Conservation (phyloP, 2,888 invertebrate species). For the Apoda limacodes region DNA sequence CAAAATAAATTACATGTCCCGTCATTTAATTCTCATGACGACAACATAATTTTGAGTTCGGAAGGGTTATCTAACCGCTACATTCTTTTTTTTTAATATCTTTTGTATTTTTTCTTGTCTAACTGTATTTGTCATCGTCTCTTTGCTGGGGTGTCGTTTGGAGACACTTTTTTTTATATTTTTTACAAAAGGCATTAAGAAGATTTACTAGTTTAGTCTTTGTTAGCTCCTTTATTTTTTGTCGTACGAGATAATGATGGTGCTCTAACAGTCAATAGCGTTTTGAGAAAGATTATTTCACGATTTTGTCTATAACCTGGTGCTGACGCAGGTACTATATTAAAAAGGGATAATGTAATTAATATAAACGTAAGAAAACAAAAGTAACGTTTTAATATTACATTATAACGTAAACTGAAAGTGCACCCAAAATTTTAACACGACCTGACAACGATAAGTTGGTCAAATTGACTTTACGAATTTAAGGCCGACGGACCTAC, state of each 20-base stretch:
- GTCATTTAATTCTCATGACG: conserved; percentile 41
- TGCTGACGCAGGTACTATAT: too few species aligned
- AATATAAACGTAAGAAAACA: too few species aligned
- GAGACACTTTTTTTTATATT: conserved; percentile 20
- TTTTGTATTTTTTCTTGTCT: conserved; percentile 25
- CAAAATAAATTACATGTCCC: conserved; percentile 11
- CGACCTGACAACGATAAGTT: too few species aligned
- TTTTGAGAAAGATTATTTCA: too few species aligned
- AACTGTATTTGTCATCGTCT: conserved; percentile 27
- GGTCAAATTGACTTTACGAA: too few species aligned
- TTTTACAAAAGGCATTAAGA: too few species aligned
- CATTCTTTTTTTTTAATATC: conserved; percentile 28
- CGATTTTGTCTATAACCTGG: too few species aligned
- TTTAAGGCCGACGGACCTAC: too few species aligned
- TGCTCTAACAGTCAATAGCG: conserved; percentile 40
- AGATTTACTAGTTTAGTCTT: conserved; percentile 31
- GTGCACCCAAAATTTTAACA: too few species aligned
- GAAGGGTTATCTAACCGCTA: conserved; percentile 47
- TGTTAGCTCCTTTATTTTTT: conserved; percentile 20
- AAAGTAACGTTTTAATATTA: too few species aligned
- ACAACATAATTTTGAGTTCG: conserved; percentile 39
- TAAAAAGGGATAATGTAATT: too few species aligned
- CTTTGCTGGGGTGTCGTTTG: conserved; percentile 9
- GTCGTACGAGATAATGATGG: conserved; percentile 29
- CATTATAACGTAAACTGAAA: too few species aligned